A percentile compares a stretch with the other conserved stretches of the same genome.
phyloP scores from a whole-genome alignment of 2,113 vertebrate genomes.

The Speoplatyrhinus poulsoni region DNA sequence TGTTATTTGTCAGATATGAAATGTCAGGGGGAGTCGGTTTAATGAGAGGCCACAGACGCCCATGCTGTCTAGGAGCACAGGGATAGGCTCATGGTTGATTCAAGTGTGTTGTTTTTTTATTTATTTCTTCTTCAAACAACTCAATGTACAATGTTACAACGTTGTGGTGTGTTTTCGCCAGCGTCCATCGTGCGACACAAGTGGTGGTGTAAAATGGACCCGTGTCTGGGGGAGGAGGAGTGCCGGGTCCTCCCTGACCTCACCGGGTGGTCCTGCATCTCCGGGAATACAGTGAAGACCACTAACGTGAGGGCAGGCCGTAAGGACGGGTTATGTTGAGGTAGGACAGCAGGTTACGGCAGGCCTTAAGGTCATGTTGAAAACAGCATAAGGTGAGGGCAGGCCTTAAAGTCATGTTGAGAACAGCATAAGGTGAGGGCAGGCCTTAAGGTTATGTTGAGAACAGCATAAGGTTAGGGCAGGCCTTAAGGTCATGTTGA shows the following conservation, averaged over 20 bases:
- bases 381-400: too few relatives aligned
- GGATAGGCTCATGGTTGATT: slow-evolving; percentile 30
- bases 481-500: too few relatives aligned
- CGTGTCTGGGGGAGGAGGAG: slow-evolving; percentile 89
- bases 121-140: slow-evolving; percentile 2
- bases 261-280: slow-evolving; percentile 95
- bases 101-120: neutral
- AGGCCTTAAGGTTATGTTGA: too few relatives aligned
- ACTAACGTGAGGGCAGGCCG: slow-evolving; percentile 84
- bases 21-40: slow-evolving; percentile 14
- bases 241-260: slow-evolving; percentile 93
- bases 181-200: slow-evolving; percentile 90
- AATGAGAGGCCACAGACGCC: slow-evolving; percentile 4
- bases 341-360: too few relatives aligned
- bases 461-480: too few relatives aligned
- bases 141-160: slow-evolving; percentile 47
- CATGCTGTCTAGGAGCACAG: slow-evolving; percentile 10
- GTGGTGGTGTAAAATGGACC: slow-evolving; percentile 96
- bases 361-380: too few relatives aligned
- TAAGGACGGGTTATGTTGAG: neutral
- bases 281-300: slow-evolving; percentile 96
- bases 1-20: slow-evolving; percentile 11
- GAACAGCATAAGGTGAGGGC: too few relatives aligned
- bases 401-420: too few relatives aligned
- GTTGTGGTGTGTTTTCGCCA: slow-evolving; percentile 51